Evolutionary conservation across 2,113 vertebrate species (phyloP).

Genomic region (Paramisgurnus dabryanus): DNA sequence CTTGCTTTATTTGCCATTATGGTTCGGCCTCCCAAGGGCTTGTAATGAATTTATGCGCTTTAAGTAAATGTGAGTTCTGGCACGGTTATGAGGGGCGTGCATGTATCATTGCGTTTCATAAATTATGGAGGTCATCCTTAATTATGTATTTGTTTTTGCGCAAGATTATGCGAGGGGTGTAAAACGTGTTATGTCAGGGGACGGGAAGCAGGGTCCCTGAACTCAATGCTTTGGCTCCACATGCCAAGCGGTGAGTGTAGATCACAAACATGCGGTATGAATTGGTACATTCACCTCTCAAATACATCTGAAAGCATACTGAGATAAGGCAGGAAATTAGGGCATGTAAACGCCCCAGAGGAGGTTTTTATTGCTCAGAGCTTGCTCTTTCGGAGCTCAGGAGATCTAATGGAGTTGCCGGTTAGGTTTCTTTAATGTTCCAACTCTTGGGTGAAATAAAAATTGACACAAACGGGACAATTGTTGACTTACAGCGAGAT

Average conservation of each 20-base stretch:
- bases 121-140: slow-evolving; percentile 60
- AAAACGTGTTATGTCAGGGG: slow-evolving; percentile 52
- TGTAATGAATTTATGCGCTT: slow-evolving; percentile 52
- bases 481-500: not conserved
- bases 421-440: not conserved
- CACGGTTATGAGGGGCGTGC: slow-evolving; percentile 24
- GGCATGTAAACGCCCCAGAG: slow-evolving; percentile 3
- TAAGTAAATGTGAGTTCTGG: slow-evolving; percentile 53
- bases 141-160: slow-evolving; percentile 61
- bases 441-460: not conserved
- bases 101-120: slow-evolving; percentile 61
- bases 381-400: not conserved
- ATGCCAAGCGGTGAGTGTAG: slow-evolving; percentile 41
- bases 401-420: not conserved
- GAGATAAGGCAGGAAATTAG: not conserved
- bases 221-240: slow-evolving; percentile 20
- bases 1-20: slow-evolving; percentile 35
- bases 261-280: slow-evolving; percentile 37
- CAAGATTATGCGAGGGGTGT: slow-evolving; percentile 48
- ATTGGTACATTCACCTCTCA: slow-evolving; percentile 20
- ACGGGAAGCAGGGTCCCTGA: not conserved
- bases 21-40: slow-evolving; percentile 24
- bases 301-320: slow-evolving; percentile 15
- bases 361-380: slow-evolving; percentile 3
- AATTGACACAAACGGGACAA: not conserved